phyloP scores from a whole-genome alignment of 2,113 vertebrate species.

The Seriola aureovittata region DNA sequence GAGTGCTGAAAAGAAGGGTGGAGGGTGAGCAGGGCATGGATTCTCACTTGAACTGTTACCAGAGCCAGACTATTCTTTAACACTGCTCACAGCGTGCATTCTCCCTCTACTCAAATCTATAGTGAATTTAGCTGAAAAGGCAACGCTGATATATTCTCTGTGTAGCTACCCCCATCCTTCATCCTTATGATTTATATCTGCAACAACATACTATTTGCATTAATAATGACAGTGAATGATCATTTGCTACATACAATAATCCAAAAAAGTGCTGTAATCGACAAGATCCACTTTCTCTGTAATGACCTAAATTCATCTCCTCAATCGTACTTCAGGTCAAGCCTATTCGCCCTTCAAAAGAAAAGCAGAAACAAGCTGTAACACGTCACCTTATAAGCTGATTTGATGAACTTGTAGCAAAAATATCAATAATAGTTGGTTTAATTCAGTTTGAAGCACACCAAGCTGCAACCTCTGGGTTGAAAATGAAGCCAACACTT shows the following conservation, averaged over 20 bases:
- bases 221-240: background rate
- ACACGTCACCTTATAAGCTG: too few species aligned
- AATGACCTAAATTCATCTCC: background rate
- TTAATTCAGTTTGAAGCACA: too few species aligned
- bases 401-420: too few species aligned
- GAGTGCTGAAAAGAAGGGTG: conserved; percentile 65
- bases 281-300: background rate
- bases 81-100: conserved; percentile 13
- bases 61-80: conserved; percentile 31
- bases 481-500: too few species aligned
- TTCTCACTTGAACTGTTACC: conserved; percentile 36
- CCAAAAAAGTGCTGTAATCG: background rate
- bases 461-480: too few species aligned
- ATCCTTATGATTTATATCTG: background rate
- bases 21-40: background rate
- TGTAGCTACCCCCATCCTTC: background rate
- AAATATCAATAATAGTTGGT: too few species aligned
- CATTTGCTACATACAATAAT: background rate
- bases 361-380: background rate
- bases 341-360: background rate
- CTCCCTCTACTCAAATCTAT: conserved; percentile 10
- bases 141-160: background rate
- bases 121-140: conserved; percentile 28
- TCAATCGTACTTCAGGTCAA: background rate
- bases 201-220: background rate